Conservation (phyloP, 2,797 vertebrate genomes). For the Thalassophryne amazonica region DNA sequence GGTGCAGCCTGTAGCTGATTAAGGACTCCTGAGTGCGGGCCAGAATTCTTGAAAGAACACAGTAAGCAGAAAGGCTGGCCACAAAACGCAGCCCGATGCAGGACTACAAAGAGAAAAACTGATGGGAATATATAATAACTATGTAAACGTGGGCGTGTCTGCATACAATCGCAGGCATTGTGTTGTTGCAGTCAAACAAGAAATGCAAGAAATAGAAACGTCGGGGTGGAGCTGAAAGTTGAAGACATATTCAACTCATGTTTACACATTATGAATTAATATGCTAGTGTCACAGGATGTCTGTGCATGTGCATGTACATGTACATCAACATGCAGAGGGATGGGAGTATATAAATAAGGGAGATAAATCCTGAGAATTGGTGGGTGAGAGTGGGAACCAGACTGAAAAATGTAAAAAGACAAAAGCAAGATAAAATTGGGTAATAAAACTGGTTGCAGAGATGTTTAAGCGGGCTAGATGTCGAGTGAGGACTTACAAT, state of each 20-base stretch:
- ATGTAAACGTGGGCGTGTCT: no score
- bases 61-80: conserved; percentile 34
- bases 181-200: no score
- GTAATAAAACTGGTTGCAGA: conserved; percentile 45
- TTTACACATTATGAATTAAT: no score
- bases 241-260: no score
- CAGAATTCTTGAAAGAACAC: conserved; percentile 79
- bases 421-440: conserved; percentile 22
- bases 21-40: conserved; percentile 75
- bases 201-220: no score
- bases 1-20: conserved; percentile 73
- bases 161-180: no score
- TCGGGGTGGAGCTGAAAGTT: no score
- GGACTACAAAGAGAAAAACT: conserved; percentile 18
- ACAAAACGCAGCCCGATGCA: conserved; percentile 46
- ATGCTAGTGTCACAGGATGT: no score
- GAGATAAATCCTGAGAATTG: not conserved
- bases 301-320: no score
- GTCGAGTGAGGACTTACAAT: conserved; percentile 33
- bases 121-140: no score
- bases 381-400: not conserved
- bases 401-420: not conserved
- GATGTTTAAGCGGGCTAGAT: conserved; percentile 20
- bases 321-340: no score
- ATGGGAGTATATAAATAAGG: not conserved